phyloP scores from a whole-genome alignment of 64 coral and sea anemone genomes.

The Astreopora myriophthalma region DNA sequence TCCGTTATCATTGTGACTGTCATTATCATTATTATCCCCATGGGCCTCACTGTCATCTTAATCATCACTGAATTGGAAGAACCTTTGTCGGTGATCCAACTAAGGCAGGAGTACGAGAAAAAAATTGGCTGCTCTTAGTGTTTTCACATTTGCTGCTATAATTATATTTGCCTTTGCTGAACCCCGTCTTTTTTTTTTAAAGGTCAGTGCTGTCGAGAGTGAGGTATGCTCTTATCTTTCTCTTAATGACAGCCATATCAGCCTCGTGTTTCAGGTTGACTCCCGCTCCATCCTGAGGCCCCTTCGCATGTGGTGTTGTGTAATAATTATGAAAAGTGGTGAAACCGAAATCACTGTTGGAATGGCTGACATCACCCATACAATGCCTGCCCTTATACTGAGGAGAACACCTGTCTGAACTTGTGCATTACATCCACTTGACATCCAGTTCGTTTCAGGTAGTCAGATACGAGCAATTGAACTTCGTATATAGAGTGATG shows the following conservation, averaged over 20 bases:
- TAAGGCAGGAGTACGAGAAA: no score
- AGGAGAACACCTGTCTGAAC: background rate
- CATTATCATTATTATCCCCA: no score
- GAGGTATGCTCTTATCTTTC: background rate
- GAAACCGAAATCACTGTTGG: background rate
- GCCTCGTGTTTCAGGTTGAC: conserved; percentile 47
- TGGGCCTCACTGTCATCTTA: no score
- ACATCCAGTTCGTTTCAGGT: background rate
- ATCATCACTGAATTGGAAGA: no score
- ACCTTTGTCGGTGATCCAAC: no score
- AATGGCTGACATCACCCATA: conserved; percentile 42
- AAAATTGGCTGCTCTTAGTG: no score
- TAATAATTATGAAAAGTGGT: conserved; percentile 1
- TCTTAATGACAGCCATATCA: conserved; percentile 1
- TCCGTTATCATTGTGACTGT: background rate
- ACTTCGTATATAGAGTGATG: conserved; percentile 1
- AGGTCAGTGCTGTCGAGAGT: no score
- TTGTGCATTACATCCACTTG: background rate
- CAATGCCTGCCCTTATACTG: conserved; percentile 37
- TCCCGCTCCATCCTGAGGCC: conserved; percentile 53
- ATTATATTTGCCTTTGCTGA: no score
- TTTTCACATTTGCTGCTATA: no score
- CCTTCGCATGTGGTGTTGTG: conserved; percentile 46
- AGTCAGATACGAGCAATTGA: background rate
- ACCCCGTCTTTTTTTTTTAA: no score